Percentiles rank a stretch among this genome's conserved stretches.
Evolutionary conservation across 2,797 vertebrate genomes (phyloP).

Genomic region (Enteromius unitaeniatus): DNA sequence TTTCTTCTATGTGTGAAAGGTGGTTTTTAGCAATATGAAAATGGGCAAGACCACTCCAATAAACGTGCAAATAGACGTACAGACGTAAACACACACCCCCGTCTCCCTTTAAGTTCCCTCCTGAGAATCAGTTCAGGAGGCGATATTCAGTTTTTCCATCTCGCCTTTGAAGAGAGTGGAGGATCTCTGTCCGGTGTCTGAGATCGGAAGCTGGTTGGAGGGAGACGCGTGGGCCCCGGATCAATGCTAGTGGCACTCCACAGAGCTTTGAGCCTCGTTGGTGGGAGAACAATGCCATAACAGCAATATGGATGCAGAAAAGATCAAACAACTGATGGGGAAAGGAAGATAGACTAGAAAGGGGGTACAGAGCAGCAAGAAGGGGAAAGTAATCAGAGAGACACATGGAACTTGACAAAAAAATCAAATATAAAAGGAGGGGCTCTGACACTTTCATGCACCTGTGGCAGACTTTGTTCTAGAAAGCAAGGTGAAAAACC

Average conservation of each 20-base stretch:
- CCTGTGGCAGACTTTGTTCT: not conserved
- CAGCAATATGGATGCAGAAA: constrained; percentile 22
- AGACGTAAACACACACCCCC: constrained; percentile 27
- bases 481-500: not conserved
- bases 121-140: constrained; percentile 13
- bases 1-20: constrained; percentile 4
- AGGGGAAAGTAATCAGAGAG: constrained; percentile 5
- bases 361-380: not conserved
- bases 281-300: constrained; percentile 12
- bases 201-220: constrained; percentile 31
- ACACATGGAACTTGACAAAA: not conserved
- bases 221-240: constrained; percentile 32
- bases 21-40: constrained; percentile 13
- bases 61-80: not conserved
- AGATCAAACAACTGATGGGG: constrained; percentile 36
- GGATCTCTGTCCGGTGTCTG: constrained; percentile 32
- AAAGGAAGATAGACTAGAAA: constrained; percentile 8
- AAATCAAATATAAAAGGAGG: constrained; percentile 9
- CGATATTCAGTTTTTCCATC: constrained; percentile 33
- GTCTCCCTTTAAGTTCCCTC: constrained; percentile 28
- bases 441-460: not conserved
- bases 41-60: not conserved
- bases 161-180: constrained; percentile 6
- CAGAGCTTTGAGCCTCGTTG: constrained; percentile 12
- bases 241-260: constrained; percentile 29